Conservation (phyloP, 2,888 invertebrate species). For the Griposia aprilina region DNA sequence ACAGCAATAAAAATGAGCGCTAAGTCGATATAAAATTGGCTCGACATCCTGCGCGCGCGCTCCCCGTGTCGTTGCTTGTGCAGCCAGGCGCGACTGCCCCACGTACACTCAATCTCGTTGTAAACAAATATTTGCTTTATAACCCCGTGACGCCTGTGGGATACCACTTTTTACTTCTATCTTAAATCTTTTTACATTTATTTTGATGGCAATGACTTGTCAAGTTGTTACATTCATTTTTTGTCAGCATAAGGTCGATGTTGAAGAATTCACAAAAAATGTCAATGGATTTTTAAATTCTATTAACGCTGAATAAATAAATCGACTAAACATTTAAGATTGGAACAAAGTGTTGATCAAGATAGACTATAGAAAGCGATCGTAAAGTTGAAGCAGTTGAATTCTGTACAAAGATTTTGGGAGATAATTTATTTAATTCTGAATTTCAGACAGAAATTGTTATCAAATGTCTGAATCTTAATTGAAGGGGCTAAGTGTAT, state of each 20-base stretch:
- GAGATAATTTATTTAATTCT: conserved; percentile 46
- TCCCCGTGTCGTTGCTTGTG: conserved; percentile 62
- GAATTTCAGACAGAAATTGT: conserved; percentile 11
- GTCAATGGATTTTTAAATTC: conserved; percentile 45
- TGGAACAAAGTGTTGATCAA: conserved; percentile 46
- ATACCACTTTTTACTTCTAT: conserved; percentile 69
- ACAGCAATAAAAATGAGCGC: conserved; percentile 69
- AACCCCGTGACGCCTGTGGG: conserved; percentile 68
- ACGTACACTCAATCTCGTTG: conserved; percentile 80
- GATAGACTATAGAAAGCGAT: conserved; percentile 29
- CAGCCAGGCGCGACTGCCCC: conserved; percentile 75
- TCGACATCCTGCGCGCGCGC: conserved; percentile 74
- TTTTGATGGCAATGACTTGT: conserved; percentile 67
- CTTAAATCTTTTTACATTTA: conserved; percentile 69
- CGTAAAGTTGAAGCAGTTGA: conserved; percentile 30
- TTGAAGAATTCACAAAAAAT: conserved; percentile 50
- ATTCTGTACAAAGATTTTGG: conserved; percentile 29
- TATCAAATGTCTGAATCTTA: conserved; percentile 35
- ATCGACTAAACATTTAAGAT: conserved; percentile 40
- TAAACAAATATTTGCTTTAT: conserved; percentile 83
- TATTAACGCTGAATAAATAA: conserved; percentile 55
- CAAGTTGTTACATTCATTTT: conserved; percentile 47
- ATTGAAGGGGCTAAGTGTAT: conserved; percentile 17
- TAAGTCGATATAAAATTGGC: conserved; percentile 72
- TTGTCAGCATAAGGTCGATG: conserved; percentile 41